Base-by-base conservation (phyloP, 2,113 vertebrate genomes). In the Budorcas taxicolor region DNA sequence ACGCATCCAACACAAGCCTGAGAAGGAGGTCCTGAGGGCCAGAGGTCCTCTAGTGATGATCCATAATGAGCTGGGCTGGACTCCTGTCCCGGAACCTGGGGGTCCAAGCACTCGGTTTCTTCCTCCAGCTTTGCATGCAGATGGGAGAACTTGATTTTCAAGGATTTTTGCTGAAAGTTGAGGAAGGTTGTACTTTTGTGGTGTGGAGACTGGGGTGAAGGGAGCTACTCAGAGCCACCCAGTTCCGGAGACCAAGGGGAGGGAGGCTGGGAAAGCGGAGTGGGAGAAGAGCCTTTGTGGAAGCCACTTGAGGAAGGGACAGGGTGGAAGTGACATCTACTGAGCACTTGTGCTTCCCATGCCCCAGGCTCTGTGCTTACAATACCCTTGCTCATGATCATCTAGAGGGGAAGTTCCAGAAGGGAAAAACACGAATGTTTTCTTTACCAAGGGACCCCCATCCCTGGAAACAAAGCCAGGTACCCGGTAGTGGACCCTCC, bases 11-110 rank as follows among this genome's bases (percentile, higher is more conserved):
- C 96, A 81, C 91, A 89, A 64, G 43, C 23, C 19, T 14, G 27
- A 55, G 97, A 93, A 91, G 95, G 67, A 64, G 5, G 45, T 94
- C 90, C 3, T 58, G 91, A 87, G 95, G 97, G 97, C 84, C 93
- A 95, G 45, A 90, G 87, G 97, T 88, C 94, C 93, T 74, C 58
- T 8, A 98, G 96, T 53, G 80, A 83, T 33, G 52, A 60, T 86
- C 47, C 45, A 33, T 95, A 80, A 67, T 21, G 19, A 31, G 11
- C 36, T 82, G 43, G 82, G 50, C 67, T 97, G 94, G 67, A 94
- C 83, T 47, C 60, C 33, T 45, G 62, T 62, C 53, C 93, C 80
- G 1, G 47, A 89, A 86, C 67, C 87, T 2, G 27, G 6, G 7
- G 57, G 40, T 50, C 76, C 1, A 27, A 58, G 67, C n/a, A 86